These are phyloP conservation scores for Lymantria dispar DNA, from an alignment of 2,888 invertebrate genomes.

Conservation along the genomic window DNA sequence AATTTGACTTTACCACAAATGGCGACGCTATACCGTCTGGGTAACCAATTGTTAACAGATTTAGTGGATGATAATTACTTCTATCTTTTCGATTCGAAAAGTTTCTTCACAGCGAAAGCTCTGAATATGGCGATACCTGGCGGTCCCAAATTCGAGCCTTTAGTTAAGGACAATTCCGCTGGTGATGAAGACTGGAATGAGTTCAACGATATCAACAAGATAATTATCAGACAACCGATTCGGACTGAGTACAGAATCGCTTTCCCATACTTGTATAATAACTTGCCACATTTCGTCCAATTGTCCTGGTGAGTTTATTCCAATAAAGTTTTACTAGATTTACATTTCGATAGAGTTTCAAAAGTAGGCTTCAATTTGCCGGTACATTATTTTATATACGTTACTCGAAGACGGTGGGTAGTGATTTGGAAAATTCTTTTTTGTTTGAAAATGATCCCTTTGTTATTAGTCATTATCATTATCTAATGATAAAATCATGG, in stretches of 20 bases:
- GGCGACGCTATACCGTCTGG: constrained; percentile 98
- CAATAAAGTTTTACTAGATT: not conserved
- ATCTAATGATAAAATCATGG: no score
- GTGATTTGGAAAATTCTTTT: not conserved
- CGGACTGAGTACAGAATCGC: constrained; percentile 99
- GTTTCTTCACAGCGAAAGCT: constrained; percentile 99
- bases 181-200: constrained; percentile 99
- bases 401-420: not conserved
- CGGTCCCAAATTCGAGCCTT: constrained; percentile 99
- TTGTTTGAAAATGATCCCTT: no score
- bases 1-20: constrained; percentile 97
- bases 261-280: constrained; percentile 99
- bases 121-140: constrained; percentile 99
- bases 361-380: no score
- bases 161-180: constrained; percentile 98
- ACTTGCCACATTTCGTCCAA: constrained; percentile 98
- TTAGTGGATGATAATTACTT: constrained; percentile 99
- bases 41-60: constrained; percentile 98
- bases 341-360: no score
- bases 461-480: no score
- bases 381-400: not conserved
- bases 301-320: constrained; percentile 93
- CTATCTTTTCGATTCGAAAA: constrained; percentile 99
- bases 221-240: constrained; percentile 99
- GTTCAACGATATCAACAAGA: constrained; percentile 99